Base-by-base conservation (phyloP, 2,113 vertebrate species). In the Fregata magnificens region DNA sequence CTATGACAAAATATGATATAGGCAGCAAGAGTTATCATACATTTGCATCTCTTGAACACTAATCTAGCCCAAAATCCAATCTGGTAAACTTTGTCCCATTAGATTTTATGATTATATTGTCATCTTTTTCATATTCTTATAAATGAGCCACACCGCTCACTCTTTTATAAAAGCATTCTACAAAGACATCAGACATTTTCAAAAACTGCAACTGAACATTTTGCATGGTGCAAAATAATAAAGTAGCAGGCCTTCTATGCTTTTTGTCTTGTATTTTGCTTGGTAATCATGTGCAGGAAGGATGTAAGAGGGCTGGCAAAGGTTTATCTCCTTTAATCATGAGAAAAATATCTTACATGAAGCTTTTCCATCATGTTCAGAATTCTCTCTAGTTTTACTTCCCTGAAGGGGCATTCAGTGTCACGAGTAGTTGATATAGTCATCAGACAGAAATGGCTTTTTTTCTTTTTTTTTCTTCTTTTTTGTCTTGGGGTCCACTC, bases 81-180 rank as follows among this genome's bases (percentile, higher is more conserved):
- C 53, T 65, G 9, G 1, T 55, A 61, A 86, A 45, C 6, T 44
- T 61, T 2, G 1, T 63, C 49, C 19, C 12, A 14, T 38, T 71
- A n/a, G 17, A 56, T 81, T 86, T 82, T 83, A 42, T 47, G 5
- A 34, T 62, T 5, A 29, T 29, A 55, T 10, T 40, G 4, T 61
- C 0, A 9, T 22, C 2, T 38, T 69, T 20, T 52, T 14, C 13
- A 21, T 55, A n/a, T 63, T 85, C 53, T 71, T 74, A 26, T 49
- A 74, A 84, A 82, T 53, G 18, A 0, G 2, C 11, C 16, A 24
- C 1, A 2, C 5, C 0, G 0, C 31, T 82, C 16, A 40, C 28
- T 45, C 6, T 6, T 77, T 83, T 77, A 22, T 40, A 69, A 72
- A 76, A 61, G 1, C 40, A 16, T 77, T 72, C 18, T 44, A 40